Base-by-base conservation (phyloP, 2,888 invertebrate species). In the Phoenoteleia sp. region DNA sequence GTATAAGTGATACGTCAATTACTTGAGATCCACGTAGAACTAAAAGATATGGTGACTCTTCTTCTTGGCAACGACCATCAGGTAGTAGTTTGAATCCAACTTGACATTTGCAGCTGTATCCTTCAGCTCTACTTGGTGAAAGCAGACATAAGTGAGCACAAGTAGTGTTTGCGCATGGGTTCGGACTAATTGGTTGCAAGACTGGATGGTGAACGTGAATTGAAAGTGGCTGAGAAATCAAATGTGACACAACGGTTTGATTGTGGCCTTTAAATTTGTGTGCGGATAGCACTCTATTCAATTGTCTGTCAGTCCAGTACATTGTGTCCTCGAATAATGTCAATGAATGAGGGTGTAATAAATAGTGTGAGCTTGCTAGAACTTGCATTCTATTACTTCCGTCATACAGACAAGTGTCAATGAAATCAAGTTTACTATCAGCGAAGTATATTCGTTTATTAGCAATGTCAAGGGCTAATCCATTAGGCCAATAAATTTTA, bases 401-500 rank as follows among this genome's bases (percentile, higher is more conserved):
- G 90, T 99, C 98, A 94, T 99, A 99, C 91, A 98, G 97, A 92
- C 99, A 99, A 92, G 98, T 99, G 92, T 99, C 99, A 81, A 99
- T 99, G 91, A 98, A 99, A 93, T 99, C 99, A 36, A 99, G 94
- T 92, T 99, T 98, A 0, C 98, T 98, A 94, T 99, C 99, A 0
- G 99, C 99, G 92, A 99, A 99, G 94, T 99, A 99, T 0, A 99
- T 96, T 60, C 99, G 94, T 91, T 97, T 97, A 0, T 97, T 99
- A 0, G 99, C 97, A 19, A 98, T 97, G 92, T 99, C 99, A 2
- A 99, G 94, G 0, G 99, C 98, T n/a, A 99, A 94, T 0, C 99
- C 99, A 92, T 99, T 99, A 0, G 99, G 99, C 99, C 99, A 99
- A 94, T 98, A 99, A 84, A 99, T 98, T 93, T 99, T 99, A 0